Evolutionary conservation across 2,888 invertebrate species (phyloP).

Genomic region (Lucinisca nassula): DNA sequence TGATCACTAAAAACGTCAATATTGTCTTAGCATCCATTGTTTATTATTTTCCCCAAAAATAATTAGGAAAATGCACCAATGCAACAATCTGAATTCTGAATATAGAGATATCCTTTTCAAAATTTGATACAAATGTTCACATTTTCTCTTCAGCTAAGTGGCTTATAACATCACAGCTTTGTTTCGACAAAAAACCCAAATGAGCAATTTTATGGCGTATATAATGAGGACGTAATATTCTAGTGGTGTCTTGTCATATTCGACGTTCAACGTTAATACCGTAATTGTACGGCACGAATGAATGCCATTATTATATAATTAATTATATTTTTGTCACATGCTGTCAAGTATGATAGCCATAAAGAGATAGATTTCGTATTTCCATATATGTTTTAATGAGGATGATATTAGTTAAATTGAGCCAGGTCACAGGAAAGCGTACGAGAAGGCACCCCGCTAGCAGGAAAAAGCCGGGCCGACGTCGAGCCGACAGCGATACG

Average conservation of each 20-base stretch:
- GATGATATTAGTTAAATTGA: too few species aligned
- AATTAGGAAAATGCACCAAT: too few species aligned
- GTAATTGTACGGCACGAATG: background rate
- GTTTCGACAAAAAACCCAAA: background rate
- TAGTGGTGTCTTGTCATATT: background rate
- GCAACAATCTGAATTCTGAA: background rate
- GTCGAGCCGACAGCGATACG: too few species aligned
- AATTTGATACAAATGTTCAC: background rate
- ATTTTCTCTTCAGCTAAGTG: background rate
- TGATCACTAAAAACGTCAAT: background rate
- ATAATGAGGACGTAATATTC: background rate
- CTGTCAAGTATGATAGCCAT: background rate
- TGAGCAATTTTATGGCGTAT: background rate
- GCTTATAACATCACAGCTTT: background rate
- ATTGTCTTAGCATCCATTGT: too few species aligned
- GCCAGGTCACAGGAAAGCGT: too few species aligned
- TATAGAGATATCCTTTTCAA: background rate
- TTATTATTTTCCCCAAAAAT: too few species aligned
- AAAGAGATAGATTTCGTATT: too few species aligned
- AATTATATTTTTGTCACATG: background rate
- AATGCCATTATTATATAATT: slow-evolving; percentile 13
- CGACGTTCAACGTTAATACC: background rate
- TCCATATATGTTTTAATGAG: too few species aligned
- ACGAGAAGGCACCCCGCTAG: too few species aligned
- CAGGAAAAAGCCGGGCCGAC: too few species aligned